Percentiles rank a stretch among this genome's conserved stretches.
Evolutionary conservation across 2,113 vertebrate species (phyloP).

Genomic region (Polypterus bichir): DNA sequence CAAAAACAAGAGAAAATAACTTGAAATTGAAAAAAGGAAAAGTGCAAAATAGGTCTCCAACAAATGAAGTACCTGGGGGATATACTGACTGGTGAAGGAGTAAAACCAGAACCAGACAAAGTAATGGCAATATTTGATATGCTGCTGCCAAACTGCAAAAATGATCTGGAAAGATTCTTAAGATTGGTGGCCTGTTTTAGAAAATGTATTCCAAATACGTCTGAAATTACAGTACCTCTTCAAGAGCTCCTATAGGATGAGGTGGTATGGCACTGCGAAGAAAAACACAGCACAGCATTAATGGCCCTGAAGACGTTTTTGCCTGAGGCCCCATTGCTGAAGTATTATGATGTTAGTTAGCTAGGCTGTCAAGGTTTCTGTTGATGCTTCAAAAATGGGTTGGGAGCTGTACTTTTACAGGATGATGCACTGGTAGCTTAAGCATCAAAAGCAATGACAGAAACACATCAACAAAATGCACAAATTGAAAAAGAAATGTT

Average conservation of each 20-base stretch:
- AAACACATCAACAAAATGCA: no score
- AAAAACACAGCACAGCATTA: slow-evolving; percentile 9
- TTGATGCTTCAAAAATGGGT: no score
- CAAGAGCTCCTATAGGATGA: background rate
- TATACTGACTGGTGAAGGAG: background rate
- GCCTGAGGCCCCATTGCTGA: no score
- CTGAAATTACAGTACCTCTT: background rate
- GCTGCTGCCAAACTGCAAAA: background rate
- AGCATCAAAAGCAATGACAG: no score
- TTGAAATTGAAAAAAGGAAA: background rate
- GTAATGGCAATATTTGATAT: background rate
- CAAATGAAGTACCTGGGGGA: background rate
- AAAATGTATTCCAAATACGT: slow-evolving; percentile 1
- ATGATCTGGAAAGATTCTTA: background rate
- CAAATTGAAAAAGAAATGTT: no score
- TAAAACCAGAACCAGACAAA: background rate
- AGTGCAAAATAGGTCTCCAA: background rate
- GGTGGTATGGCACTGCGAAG: background rate
- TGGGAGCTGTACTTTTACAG: no score
- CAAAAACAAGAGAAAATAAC: background rate
- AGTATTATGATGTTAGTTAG: no score
- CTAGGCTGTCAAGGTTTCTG: no score
- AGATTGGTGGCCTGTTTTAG: background rate
- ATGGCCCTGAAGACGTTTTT: no score
- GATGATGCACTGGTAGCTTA: no score